Conservation (phyloP, 1,140 invertebrate species). For the Drosophila pallidifrons region DNA sequence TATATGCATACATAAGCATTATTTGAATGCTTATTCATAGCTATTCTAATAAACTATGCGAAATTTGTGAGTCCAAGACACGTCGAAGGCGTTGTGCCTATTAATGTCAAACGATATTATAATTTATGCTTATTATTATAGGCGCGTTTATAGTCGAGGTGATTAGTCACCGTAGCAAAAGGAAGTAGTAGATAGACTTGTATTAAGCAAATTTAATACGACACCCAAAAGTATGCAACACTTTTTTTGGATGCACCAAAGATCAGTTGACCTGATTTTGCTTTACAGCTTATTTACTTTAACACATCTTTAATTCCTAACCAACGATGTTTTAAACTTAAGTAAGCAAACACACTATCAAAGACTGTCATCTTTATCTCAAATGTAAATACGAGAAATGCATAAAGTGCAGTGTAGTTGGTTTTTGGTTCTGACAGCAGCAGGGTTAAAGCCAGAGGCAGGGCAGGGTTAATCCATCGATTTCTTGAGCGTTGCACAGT, state of each 20-base stretch:
- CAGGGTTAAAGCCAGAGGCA: neutral
- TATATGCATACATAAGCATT: constrained; percentile 30
- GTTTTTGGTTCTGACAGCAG: constrained; percentile 4
- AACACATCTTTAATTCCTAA: neutral
- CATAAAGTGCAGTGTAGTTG: constrained; percentile 25
- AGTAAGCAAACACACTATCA: no score
- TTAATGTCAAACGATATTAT: neutral
- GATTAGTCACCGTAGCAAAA: neutral
- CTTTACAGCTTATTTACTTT: constrained; percentile 1
- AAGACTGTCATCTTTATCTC: constrained; percentile 6
- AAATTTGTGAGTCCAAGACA: constrained; percentile 6
- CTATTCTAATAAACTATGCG: constrained; percentile 6
- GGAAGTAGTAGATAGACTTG: neutral
- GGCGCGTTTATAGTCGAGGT: neutral
- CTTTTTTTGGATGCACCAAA: neutral
- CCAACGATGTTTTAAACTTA: neutral
- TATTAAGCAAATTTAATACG: neutral
- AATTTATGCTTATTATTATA: neutral
- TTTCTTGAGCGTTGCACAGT: constrained; percentile 51
- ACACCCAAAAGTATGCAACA: constrained; percentile 11
- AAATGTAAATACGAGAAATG: constrained; percentile 5
- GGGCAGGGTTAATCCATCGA: constrained; percentile 62
- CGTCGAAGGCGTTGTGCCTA: neutral
- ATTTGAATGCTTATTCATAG: constrained; percentile 25
- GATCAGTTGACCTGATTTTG: neutral